Evolutionary conservation across 2,888 invertebrate species (phyloP), one percentile per base, ranked within the genome.

Genomic region (Amorpha juglandis): DNA sequence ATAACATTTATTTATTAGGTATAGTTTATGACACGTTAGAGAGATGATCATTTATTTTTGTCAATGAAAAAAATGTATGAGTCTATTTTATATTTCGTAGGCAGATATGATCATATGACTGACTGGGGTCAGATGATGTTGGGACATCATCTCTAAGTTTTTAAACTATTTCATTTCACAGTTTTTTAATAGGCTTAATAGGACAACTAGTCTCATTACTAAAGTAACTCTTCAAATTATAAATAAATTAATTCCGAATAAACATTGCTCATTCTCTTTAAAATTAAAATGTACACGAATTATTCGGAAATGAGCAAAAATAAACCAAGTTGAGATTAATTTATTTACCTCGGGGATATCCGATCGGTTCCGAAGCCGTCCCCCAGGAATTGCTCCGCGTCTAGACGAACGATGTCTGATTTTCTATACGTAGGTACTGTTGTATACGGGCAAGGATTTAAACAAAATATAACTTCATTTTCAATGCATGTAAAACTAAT

Each of bases 321-420:
- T 82, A 86, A 80, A 83, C 70, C 71, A 69, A 77, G 70, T 71
- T 72, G 70, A 67, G 80, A 80, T 82, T 84, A 86, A 88, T 84
- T 86, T 83, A 85, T 86, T 83, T 84, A 81, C 84, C 78, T 79
- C 69, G 64, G 78, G 76, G 84, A 78, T 76, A 77, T 75, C 72
- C 71, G 73, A 79, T 81, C 75, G 77, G 71, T 72, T 78, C 71
- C 74, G 76, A 74, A 76, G 72, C 70, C 70, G 78, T 82, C 86
- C 81, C 83, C 50, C 35, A 70, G 79, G 86, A 78, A 77, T 82
- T 76, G 71, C 70, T 70, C 71, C 63, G 71, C 78, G 86, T 87
- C 88, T 87, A 88, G 88, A 88, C 87, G 73, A 71, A 71, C 67
- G 75, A 74, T 74, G 79, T 81, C 79, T 80, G 80, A 81, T 81